These are phyloP conservation scores for Calliscelio sp. DNA, from an alignment of 2,888 invertebrate genomes.

Conservation along the genomic window DNA sequence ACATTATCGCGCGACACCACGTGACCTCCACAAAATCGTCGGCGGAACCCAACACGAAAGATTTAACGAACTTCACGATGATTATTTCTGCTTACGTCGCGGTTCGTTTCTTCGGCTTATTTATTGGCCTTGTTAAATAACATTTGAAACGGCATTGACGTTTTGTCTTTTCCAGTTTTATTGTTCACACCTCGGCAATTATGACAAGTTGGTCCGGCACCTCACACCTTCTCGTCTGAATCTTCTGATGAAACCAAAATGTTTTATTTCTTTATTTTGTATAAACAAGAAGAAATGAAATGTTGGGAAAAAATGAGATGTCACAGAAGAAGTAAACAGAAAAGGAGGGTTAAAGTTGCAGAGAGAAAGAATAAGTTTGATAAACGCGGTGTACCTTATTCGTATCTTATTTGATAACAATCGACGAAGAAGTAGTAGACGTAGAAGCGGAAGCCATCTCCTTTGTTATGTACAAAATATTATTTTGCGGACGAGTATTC, in stretches of 20 bases:
- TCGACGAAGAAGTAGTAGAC: constrained; percentile 76
- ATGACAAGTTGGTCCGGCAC: too few relatives aligned
- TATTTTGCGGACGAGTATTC: constrained; percentile 83
- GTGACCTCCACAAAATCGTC: constrained; percentile 81
- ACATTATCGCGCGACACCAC: constrained; percentile 81
- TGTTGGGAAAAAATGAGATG: too few relatives aligned
- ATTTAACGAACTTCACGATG: constrained; percentile 74
- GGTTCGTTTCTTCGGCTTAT: constrained; percentile 71
- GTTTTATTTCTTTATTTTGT: too few relatives aligned
- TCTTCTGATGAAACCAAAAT: too few relatives aligned
- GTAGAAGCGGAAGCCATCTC: constrained; percentile 71
- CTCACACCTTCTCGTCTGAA: too few relatives aligned
- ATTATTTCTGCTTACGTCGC: constrained; percentile 74
- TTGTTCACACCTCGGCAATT: too few relatives aligned
- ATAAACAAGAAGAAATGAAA: too few relatives aligned
- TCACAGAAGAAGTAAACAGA: too few relatives aligned
- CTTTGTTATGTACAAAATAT: constrained; percentile 84
- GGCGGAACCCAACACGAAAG: constrained; percentile 77
- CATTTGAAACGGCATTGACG: constrained; percentile 62
- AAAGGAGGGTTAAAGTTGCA: constrained; percentile 51
- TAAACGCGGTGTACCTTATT: constrained; percentile 71
- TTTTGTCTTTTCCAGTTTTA: constrained; percentile 66
- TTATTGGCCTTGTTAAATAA: constrained; percentile 72
- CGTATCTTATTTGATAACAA: constrained; percentile 81
- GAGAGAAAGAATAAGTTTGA: constrained; percentile 53